These are phyloP conservation scores for Molorchus minor DNA, from an alignment of 2,888 invertebrate species.

Conservation along the genomic window DNA sequence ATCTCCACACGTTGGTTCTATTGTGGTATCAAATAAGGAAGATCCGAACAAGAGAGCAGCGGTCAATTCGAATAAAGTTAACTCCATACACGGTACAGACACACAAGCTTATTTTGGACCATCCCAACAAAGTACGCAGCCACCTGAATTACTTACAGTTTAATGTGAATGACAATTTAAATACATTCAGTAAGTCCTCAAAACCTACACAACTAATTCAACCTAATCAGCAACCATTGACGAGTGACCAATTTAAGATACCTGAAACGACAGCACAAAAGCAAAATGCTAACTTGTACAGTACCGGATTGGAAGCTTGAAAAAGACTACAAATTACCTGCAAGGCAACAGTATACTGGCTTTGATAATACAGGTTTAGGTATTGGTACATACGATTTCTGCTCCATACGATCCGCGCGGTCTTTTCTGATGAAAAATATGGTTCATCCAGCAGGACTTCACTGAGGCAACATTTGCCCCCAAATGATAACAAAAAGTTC, in stretches of 20 bases:
- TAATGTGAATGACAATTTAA: conserved; percentile 20
- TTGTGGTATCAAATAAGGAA: conserved; percentile 68
- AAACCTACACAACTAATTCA: too few species aligned
- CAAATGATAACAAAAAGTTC: too few species aligned
- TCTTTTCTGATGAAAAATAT: too few species aligned
- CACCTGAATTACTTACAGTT: conserved; percentile 30
- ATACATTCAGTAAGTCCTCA: too few species aligned
- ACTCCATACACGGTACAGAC: background rate
- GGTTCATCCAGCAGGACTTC: too few species aligned
- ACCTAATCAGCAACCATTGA: background rate
- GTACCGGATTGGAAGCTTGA: too few species aligned
- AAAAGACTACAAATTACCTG: too few species aligned
- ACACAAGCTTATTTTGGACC: conserved; percentile 21
- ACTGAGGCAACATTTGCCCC: too few species aligned
- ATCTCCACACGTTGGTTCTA: conserved; percentile 86
- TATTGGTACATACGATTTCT: too few species aligned
- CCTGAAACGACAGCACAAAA: background rate
- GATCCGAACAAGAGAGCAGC: conserved; percentile 39
- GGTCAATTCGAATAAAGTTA: conserved; percentile 29
- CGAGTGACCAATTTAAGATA: background rate
- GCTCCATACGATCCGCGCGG: too few species aligned
- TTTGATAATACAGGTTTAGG: too few species aligned
- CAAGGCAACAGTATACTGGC: too few species aligned
- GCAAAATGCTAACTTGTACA: background rate
- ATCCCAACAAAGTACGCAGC: conserved; percentile 26